These are phyloP conservation scores for Montifringilla adamsi DNA, from an alignment of 2,113 vertebrate genomes.

Conservation along the genomic window DNA sequence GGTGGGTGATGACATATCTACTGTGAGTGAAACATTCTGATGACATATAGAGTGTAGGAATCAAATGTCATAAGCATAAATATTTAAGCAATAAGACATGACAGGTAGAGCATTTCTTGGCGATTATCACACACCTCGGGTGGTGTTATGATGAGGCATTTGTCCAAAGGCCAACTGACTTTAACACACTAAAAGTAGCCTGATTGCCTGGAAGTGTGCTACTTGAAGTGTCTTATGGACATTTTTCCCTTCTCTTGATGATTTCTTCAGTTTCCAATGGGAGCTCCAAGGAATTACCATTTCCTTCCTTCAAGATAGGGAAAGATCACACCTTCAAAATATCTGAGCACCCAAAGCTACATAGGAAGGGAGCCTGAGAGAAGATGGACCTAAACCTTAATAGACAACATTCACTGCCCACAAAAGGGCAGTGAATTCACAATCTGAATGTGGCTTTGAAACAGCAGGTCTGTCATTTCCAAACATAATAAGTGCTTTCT, in stretches of 20 bases:
- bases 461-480: background rate
- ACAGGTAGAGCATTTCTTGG: slow-evolving; percentile 71
- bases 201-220: slow-evolving; percentile 22
- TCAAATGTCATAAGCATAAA: slow-evolving; percentile 74
- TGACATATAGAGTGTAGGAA: slow-evolving; percentile 71
- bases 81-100: slow-evolving; percentile 73
- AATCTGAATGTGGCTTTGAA: background rate
- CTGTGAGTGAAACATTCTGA: slow-evolving; percentile 66
- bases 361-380: background rate
- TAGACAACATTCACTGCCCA: background rate
- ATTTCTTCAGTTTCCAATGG: background rate
- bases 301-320: background rate
- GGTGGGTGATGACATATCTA: slow-evolving; percentile 71
- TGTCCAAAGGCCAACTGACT: slow-evolving; percentile 62
- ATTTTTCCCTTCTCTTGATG: slow-evolving; percentile 14
- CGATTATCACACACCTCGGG: slow-evolving; percentile 64
- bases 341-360: background rate
- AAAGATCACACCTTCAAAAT: background rate
- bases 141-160: slow-evolving; percentile 62
- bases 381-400: background rate
- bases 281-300: background rate
- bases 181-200: slow-evolving; percentile 40
- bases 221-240: slow-evolving; percentile 25
- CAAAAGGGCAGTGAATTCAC: background rate
- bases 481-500: background rate